phyloP scores from a whole-genome alignment of 2,113 vertebrate species.

The Toxotes chatareus region DNA sequence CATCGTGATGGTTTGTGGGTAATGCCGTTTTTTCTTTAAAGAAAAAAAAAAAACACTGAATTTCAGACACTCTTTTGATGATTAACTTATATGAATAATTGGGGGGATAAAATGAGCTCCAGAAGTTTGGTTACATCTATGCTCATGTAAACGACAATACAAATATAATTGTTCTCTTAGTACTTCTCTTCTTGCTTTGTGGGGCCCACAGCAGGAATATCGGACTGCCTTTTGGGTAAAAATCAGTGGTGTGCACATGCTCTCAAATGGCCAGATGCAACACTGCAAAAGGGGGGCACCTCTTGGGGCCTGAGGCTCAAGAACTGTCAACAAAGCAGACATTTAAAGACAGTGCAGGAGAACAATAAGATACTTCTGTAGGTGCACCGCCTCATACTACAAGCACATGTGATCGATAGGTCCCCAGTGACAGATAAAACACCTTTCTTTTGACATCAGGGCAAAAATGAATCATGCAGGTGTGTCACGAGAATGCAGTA shows the following conservation, averaged over 20 bases:
- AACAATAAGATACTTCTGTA: background rate
- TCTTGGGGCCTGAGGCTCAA: background rate
- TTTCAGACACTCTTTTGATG: background rate
- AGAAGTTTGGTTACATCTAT: background rate
- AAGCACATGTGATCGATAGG: no score
- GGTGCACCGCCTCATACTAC: background rate
- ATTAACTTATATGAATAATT: no score
- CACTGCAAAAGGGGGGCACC: background rate
- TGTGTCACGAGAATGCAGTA: no score
- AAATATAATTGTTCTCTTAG: no score
- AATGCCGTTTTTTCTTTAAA: conserved; percentile 50
- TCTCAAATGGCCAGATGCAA: background rate
- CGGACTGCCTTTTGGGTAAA: no score
- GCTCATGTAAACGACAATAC: background rate
- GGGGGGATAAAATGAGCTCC: background rate
- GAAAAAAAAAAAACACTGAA: background rate
- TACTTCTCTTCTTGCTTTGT: no score
- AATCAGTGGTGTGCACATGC: background rate
- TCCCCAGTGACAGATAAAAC: background rate
- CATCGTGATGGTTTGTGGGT: conserved; percentile 62
- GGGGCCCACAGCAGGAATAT: no score
- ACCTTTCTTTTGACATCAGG: background rate
- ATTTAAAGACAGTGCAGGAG: background rate
- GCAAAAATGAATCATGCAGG: background rate
- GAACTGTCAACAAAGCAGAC: background rate